phyloP scores from a whole-genome alignment of 2,888 invertebrate genomes.

The Leptogaster cylindrica region DNA sequence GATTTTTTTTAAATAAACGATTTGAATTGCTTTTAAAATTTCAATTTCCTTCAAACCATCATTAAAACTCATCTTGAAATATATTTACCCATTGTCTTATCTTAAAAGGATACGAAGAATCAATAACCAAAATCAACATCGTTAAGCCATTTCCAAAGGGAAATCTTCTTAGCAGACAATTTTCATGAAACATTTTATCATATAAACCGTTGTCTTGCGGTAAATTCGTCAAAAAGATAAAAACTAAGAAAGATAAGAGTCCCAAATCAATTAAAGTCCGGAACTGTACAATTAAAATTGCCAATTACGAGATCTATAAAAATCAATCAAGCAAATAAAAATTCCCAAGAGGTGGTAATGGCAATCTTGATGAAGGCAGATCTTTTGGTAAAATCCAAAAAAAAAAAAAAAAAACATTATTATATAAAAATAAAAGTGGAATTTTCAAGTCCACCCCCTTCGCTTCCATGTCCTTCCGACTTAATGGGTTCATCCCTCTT shows the following conservation, averaged over 20 bases:
- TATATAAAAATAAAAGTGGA: too few relatives aligned
- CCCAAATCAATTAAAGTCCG: constrained; percentile 30
- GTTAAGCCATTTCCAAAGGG: background rate
- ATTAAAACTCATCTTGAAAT: too few relatives aligned
- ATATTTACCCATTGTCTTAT: constrained; percentile 22
- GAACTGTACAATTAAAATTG: constrained; percentile 25
- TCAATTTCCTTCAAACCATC: too few relatives aligned
- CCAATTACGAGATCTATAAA: constrained; percentile 28
- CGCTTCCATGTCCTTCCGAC: background rate
- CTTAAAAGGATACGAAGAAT: constrained; percentile 3
- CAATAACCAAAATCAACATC: constrained; percentile 31
- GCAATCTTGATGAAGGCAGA: background rate
- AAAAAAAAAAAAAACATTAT: constrained; percentile 18
- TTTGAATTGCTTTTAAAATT: too few relatives aligned
- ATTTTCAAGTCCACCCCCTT: background rate
- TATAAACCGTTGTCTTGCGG: too few relatives aligned
- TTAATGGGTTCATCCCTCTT: background rate
- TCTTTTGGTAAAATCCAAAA: background rate
- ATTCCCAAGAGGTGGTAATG: constrained; percentile 35
- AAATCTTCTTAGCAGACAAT: background rate
- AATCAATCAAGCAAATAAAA: constrained; percentile 30
- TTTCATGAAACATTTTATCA: background rate
- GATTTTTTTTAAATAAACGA: too few relatives aligned
- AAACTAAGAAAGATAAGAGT: background rate
- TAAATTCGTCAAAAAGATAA: background rate